Conservation (phyloP, 2,113 vertebrate species). For the Pantherophis guttatus region DNA sequence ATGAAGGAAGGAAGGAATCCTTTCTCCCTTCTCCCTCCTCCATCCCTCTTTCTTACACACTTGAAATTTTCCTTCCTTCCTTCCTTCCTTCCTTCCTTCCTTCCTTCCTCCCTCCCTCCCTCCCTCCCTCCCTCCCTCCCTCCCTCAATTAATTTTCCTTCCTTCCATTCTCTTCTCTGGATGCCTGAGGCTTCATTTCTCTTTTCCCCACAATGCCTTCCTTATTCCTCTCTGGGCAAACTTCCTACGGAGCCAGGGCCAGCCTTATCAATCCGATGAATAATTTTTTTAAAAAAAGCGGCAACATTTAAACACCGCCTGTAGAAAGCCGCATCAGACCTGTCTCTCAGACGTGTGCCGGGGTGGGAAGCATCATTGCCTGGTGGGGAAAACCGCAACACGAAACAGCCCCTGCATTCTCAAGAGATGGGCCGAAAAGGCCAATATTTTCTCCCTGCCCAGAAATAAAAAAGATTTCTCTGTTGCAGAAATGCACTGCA, state of each 20-base stretch:
- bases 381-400: neutral
- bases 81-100: neutral
- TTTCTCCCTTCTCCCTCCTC: neutral
- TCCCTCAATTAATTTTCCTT: no score
- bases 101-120: neutral
- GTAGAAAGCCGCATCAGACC: neutral
- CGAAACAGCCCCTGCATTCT: neutral
- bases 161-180: neutral
- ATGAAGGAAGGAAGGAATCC: neutral
- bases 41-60: neutral
- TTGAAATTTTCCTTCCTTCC: neutral
- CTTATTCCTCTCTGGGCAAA: neutral
- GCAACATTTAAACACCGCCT: neutral
- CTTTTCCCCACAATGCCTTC: neutral
- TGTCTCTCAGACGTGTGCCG: neutral
- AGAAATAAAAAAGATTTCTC: neutral
- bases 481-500: neutral
- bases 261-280: neutral
- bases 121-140: no score
- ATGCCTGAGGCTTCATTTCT: neutral
- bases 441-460: fast-evolving
- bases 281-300: neutral
- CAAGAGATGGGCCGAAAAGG: neutral
- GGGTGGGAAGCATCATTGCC: neutral
- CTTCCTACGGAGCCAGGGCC: neutral